Base-by-base conservation (phyloP, 2,888 invertebrate genomes). In the Augochlorella aurata region DNA sequence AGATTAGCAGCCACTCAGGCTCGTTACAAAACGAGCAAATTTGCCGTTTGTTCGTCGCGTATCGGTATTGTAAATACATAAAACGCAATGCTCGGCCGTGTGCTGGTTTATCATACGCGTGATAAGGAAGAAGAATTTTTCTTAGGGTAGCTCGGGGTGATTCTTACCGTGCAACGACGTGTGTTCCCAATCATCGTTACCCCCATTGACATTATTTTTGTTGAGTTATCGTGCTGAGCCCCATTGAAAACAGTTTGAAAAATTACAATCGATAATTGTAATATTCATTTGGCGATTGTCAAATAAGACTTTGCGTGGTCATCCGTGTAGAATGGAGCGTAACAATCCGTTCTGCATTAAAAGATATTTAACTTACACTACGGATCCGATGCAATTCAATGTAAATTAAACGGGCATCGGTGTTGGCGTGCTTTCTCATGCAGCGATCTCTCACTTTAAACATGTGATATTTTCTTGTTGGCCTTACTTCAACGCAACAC, bases 401-500 rank as follows among this genome's bases (percentile, higher is more conserved):
- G 69, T 77, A 49, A 83, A 80, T 80, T 84, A 83, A 83, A 81
- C 54, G 74, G 68, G 7, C 61, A 66, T 29, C 67, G 61, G 16
- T 12, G 61, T 24, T 24, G 21, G 50, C 44, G 61, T 58, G 58
- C 65, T 65, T 45, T 74, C 58, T 77, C 50, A 50, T 65, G 50
- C 68, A 52, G 21, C 29, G 71, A 83, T 68, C 71, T 76, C 47
- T 65, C 49, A 8, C 68, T 54, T 63, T 79, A 85, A 87, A 84
- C 79, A 88, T 87, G 87, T 87, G 82, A 88, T 77, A 85, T 71
- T 73, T 69, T 73, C 72, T 72, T 77, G 71, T 76, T 21, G 67
- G 67, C 50, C 29, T 58, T 63, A 68, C 74, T 77, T 68, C 68
- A 73, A 47, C 65, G 65, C 71, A 67, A 74, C 76, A 79, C 61